Evolutionary conservation across 2,888 invertebrate species (phyloP).

Genomic region (Serrognathus titanus): DNA sequence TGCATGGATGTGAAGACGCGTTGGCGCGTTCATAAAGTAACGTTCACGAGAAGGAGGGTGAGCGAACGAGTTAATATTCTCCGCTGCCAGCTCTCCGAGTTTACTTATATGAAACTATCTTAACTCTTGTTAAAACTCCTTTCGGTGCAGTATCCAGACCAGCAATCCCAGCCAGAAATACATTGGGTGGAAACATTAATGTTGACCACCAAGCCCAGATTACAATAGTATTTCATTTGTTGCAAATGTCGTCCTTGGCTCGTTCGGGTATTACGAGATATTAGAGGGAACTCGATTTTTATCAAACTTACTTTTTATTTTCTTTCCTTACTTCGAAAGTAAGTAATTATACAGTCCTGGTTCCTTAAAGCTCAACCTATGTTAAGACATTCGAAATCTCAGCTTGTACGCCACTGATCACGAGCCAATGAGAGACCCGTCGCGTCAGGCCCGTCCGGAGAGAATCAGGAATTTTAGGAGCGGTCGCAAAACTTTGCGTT

Average conservation of each 20-base stretch:
- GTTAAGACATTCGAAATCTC: too few relatives aligned
- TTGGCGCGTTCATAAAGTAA: neutral
- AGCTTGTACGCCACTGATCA: too few relatives aligned
- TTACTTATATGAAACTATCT: conserved; percentile 41
- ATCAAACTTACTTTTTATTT: too few relatives aligned
- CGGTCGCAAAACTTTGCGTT: too few relatives aligned
- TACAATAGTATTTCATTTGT: conserved; percentile 46
- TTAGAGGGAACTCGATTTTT: too few relatives aligned
- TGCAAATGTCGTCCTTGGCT: conserved; percentile 10
- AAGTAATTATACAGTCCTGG: too few relatives aligned
- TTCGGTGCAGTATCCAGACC: conserved; percentile 41
- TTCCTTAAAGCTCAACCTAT: too few relatives aligned
- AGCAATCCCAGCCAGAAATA: conserved; percentile 44
- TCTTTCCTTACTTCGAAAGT: too few relatives aligned
- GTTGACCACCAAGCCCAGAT: conserved; percentile 48
- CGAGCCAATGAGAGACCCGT: too few relatives aligned
- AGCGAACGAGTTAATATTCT: conserved; percentile 18
- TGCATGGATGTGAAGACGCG: neutral
- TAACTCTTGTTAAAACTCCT: conserved; percentile 39
- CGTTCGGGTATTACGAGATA: too few relatives aligned
- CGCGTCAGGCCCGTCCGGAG: too few relatives aligned
- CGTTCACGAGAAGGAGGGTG: neutral
- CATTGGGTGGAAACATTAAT: conserved; percentile 49
- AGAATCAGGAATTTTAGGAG: too few relatives aligned
- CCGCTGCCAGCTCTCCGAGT: conserved; percentile 19